phyloP scores from a whole-genome alignment of 1,140 invertebrate species.

The Vanessa tameamea region DNA sequence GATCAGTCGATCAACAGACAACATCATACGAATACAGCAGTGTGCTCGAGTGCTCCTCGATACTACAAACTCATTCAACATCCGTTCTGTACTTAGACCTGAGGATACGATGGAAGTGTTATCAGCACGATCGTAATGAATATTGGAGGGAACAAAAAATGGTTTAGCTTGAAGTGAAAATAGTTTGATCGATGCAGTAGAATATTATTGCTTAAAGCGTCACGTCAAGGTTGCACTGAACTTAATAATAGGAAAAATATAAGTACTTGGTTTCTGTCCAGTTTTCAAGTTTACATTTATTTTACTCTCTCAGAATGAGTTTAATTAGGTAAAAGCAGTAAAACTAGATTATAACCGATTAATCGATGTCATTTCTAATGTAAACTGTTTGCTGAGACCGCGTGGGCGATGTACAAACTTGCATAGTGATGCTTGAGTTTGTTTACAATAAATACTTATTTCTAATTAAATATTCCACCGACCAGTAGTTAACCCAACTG shows the following conservation, averaged over 20 bases:
- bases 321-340: too few species aligned
- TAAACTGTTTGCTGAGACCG: not conserved
- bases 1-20: not conserved
- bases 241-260: too few species aligned
- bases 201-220: too few species aligned
- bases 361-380: not conserved
- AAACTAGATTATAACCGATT: not conserved
- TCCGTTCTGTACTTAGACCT: not conserved
- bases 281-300: too few species aligned
- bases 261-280: too few species aligned
- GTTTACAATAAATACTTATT: not conserved
- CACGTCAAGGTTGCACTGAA: not conserved
- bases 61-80: not conserved
- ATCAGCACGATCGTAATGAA: not conserved
- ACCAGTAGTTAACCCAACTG: not conserved
- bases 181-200: too few species aligned
- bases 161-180: too few species aligned
- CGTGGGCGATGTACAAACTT: conserved; percentile 3
- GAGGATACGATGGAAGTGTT: not conserved
- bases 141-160: too few species aligned
- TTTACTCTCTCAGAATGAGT: too few species aligned
- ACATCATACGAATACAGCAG: not conserved
- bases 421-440: too few species aligned
- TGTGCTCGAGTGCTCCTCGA: not conserved
- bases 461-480: not conserved